A percentile compares a stretch with the other conserved stretches of the same genome.
These are phyloP conservation scores for Philaenus spumarius DNA, from an alignment of 1,140 invertebrate genomes.

Conservation along the genomic window DNA sequence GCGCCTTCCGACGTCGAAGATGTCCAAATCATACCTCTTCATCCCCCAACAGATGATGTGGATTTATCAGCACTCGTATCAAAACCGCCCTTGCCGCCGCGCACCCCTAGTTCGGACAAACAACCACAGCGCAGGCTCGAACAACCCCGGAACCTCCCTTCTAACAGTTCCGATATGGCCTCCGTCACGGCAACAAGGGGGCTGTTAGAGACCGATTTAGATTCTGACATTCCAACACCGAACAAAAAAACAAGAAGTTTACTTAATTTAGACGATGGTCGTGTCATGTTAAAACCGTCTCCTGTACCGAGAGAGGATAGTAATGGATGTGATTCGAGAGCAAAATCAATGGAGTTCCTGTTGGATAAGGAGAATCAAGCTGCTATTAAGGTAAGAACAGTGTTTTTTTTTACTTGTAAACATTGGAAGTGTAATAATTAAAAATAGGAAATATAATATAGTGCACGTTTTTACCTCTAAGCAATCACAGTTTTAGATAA, in stretches of 20 bases:
- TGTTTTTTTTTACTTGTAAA: conserved; percentile 4
- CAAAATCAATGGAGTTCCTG: conserved; percentile 90
- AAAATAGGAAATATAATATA: neutral
- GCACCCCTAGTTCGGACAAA: conserved; percentile 19
- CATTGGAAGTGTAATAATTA: neutral
- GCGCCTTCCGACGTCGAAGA: conserved; percentile 22
- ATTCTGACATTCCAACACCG: conserved; percentile 50
- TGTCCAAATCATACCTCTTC: conserved; percentile 41
- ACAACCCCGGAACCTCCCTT: conserved; percentile 32
- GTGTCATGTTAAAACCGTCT: conserved; percentile 28
- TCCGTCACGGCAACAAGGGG: conserved; percentile 20
- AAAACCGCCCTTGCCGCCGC: conserved; percentile 13
- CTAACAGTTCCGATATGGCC: conserved; percentile 16
- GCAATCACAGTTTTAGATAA: too few relatives aligned
- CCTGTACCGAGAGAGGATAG: conserved; percentile 28
- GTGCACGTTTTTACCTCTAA: too few relatives aligned
- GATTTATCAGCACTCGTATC: conserved; percentile 9
- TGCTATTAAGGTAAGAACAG: conserved; percentile 64
- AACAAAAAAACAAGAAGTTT: conserved; percentile 60
- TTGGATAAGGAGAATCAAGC: conserved; percentile 82
- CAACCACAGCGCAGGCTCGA: conserved; percentile 14
- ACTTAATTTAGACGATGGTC: conserved; percentile 61
- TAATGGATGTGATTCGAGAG: conserved; percentile 44
- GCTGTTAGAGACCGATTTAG: conserved; percentile 74
- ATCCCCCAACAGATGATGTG: conserved; percentile 27